These are phyloP conservation scores for Peucedramus taeniatus DNA, from an alignment of 2,113 vertebrate species.

Conservation along the genomic window DNA sequence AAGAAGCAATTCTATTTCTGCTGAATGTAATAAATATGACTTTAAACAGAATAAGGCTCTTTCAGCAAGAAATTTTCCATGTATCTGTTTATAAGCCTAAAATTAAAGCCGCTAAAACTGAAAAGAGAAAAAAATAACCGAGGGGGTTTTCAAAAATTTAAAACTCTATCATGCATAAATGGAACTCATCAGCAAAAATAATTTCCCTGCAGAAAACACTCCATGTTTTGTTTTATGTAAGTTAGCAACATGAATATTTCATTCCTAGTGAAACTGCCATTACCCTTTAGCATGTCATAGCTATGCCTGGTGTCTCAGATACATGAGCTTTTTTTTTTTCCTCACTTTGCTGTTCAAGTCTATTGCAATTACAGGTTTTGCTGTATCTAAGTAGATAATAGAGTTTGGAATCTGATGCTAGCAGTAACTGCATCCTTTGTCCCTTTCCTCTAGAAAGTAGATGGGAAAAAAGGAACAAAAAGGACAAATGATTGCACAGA, in stretches of 20 bases:
- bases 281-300: slow-evolving; percentile 62
- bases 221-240: slow-evolving; percentile 84
- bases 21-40: slow-evolving; percentile 64
- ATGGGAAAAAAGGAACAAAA: not conserved
- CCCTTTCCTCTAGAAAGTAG: not conserved
- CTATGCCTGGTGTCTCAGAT: slow-evolving; percentile 38
- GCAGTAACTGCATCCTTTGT: not conserved
- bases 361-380: slow-evolving; percentile 41
- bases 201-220: slow-evolving; percentile 83
- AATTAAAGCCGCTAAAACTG: slow-evolving; percentile 74
- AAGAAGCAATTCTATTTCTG: slow-evolving; percentile 61
- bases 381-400: not conserved
- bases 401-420: not conserved
- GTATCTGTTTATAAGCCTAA: slow-evolving; percentile 74
- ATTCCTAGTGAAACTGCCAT: slow-evolving; percentile 68
- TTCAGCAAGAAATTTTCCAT: slow-evolving; percentile 72
- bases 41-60: slow-evolving; percentile 68
- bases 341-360: slow-evolving; percentile 35
- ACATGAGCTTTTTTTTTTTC: slow-evolving; percentile 11
- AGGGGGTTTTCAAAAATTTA: slow-evolving; percentile 83
- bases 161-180: slow-evolving; percentile 84
- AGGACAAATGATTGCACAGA: not conserved
- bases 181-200: slow-evolving; percentile 80
- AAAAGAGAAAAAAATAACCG: slow-evolving; percentile 77
- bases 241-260: slow-evolving; percentile 83